Conservation (phyloP, 1,140 invertebrate species). For the Probaryconus sp. region DNA sequence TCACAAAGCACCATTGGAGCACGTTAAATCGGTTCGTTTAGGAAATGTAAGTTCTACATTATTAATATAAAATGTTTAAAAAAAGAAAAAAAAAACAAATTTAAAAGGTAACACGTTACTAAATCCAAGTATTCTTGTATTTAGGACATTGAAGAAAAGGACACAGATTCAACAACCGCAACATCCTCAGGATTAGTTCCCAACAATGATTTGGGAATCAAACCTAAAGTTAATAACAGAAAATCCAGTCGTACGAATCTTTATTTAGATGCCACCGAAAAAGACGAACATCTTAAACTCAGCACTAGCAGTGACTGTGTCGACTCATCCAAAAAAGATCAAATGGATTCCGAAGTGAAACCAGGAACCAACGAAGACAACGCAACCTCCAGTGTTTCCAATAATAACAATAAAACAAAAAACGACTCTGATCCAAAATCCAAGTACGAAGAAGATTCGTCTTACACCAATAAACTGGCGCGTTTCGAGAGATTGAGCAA, state of each 20-base stretch:
- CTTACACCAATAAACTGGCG: slow-evolving; percentile 76
- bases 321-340: slow-evolving; percentile 20
- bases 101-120: not conserved
- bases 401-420: not conserved
- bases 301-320: slow-evolving; percentile 11
- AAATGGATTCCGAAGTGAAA: slow-evolving; percentile 45
- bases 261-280: slow-evolving; percentile 66
- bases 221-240: slow-evolving; percentile 44
- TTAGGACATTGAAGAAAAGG: slow-evolving; percentile 69
- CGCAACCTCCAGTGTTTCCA: not conserved
- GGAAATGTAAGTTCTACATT: slow-evolving; percentile 70
- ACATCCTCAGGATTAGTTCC: slow-evolving; percentile 53
- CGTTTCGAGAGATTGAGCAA: slow-evolving; percentile 74
- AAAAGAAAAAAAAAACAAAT: slow-evolving; percentile 8
- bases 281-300: slow-evolving; percentile 62
- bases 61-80: slow-evolving; percentile 5
- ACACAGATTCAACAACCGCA: slow-evolving; percentile 60
- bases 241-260: slow-evolving; percentile 49
- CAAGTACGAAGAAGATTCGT: slow-evolving; percentile 57
- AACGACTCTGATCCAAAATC: slow-evolving; percentile 3
- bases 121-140: not conserved
- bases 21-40: slow-evolving; percentile 58
- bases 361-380: slow-evolving; percentile 10
- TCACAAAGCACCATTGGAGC: slow-evolving; percentile 69
- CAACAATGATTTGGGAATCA: slow-evolving; percentile 68